Percentiles rank a stretch among this genome's conserved stretches.
These are phyloP conservation scores for Neomicropteryx cornuta DNA, from an alignment of 1,140 invertebrate species.

Conservation along the genomic window DNA sequence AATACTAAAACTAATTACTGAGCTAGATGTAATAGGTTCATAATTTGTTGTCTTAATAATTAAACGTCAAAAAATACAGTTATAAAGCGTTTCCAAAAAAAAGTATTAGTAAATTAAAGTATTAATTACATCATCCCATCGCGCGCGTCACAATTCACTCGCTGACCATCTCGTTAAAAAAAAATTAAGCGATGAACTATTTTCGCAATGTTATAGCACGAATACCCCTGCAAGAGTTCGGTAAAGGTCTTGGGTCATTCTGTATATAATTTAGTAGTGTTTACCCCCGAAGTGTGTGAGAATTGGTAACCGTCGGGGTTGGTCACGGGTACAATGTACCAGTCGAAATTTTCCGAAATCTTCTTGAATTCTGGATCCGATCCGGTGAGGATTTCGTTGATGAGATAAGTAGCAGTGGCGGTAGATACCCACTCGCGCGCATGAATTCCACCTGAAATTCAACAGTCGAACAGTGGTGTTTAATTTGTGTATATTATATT, in stretches of 20 bases:
- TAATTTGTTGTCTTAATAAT: too few relatives aligned
- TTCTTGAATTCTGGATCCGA: slow-evolving; percentile 21
- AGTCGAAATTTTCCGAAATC: slow-evolving; percentile 44
- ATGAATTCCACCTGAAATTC: too few relatives aligned
- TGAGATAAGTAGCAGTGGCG: slow-evolving; percentile 41
- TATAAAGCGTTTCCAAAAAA: too few relatives aligned
- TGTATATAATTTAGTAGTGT: slow-evolving; percentile 13
- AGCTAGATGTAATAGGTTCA: too few relatives aligned
- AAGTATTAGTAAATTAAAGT: background rate
- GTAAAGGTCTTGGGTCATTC: background rate
- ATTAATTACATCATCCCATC: background rate
- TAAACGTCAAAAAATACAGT: too few relatives aligned
- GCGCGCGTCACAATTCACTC: too few relatives aligned
- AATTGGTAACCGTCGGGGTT: slow-evolving; percentile 53
- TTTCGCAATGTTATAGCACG: background rate
- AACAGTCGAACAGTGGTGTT: too few relatives aligned
- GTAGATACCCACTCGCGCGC: slow-evolving; percentile 51
- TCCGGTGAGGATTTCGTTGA: slow-evolving; percentile 35
- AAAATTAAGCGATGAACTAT: background rate
- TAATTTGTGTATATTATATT: too few relatives aligned
- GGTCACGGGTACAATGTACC: slow-evolving; percentile 49
- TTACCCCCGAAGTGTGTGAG: slow-evolving; percentile 28
- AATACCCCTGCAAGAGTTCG: background rate
- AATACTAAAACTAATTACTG: too few relatives aligned
- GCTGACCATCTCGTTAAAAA: background rate